These are phyloP conservation scores for Morone saxatilis DNA, from an alignment of 2,113 vertebrate species.

Conservation along the genomic window DNA sequence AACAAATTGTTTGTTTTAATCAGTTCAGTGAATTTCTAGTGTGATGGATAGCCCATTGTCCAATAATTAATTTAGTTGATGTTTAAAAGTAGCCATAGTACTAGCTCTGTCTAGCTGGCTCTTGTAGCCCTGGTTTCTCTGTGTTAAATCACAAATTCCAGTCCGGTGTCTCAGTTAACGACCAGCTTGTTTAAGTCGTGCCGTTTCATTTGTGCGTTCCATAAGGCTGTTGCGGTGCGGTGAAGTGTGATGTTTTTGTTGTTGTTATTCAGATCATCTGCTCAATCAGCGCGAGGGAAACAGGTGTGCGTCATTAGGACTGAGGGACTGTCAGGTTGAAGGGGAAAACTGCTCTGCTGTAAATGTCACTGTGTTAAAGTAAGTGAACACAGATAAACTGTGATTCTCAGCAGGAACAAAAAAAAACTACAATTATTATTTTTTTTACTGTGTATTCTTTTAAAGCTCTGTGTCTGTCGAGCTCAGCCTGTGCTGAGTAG, in stretches of 20 bases:
- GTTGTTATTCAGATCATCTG: background rate
- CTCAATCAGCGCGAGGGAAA: background rate
- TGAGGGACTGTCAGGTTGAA: background rate
- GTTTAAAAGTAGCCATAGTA: background rate
- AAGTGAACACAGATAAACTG: background rate
- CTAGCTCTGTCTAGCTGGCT: background rate
- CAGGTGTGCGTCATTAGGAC: constrained; percentile 7
- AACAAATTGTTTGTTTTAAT: background rate
- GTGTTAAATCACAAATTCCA: background rate
- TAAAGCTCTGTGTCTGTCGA: background rate
- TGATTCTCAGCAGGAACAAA: background rate
- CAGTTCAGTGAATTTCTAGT: background rate
- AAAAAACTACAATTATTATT: background rate
- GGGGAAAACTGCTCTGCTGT: background rate
- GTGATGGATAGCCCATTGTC: background rate
- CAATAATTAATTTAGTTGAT: background rate
- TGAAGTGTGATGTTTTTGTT: background rate
- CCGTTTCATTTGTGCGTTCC: background rate
- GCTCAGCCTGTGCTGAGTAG: background rate
- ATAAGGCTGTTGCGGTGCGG: background rate
- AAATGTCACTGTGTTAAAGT: background rate
- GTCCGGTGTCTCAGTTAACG: background rate
- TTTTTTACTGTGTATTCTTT: background rate
- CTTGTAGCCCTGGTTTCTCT: background rate
- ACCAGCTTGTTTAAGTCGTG: background rate